A percentile compares a stretch with the other conserved stretches of the same genome.
Evolutionary conservation across 2,888 invertebrate species (phyloP).

Genomic region (Drosophila leonis): DNA sequence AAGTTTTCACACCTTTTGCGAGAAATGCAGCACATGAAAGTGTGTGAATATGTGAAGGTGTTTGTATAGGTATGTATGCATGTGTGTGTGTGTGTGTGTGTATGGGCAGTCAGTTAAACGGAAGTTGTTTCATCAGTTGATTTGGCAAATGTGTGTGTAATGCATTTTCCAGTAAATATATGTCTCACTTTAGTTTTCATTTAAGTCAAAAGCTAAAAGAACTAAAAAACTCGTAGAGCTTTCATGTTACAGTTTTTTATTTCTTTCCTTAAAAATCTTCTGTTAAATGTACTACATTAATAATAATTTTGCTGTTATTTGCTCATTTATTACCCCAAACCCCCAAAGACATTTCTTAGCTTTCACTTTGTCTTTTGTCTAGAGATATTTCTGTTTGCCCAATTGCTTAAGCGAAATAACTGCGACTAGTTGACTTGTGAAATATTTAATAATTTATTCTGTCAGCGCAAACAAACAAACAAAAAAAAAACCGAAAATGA

Average conservation of each 20-base stretch:
- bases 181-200: background rate
- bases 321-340: background rate
- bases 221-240: background rate
- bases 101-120: constrained; percentile 1
- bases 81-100: background rate
- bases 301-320: background rate
- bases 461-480: constrained; percentile 8
- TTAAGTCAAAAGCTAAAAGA: background rate
- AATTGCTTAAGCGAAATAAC: constrained; percentile 4
- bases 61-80: background rate
- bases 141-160: constrained; percentile 14
- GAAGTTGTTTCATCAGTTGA: constrained; percentile 20
- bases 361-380: background rate
- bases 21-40: constrained; percentile 3
- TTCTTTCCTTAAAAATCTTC: background rate
- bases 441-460: constrained; percentile 18
- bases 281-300: background rate
- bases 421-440: background rate
- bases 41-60: background rate
- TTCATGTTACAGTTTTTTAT: background rate
- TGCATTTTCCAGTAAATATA: constrained; percentile 10
- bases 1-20: constrained; percentile 29
- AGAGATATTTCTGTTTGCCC: constrained; percentile 4
- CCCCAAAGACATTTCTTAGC: background rate
- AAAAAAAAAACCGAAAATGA: constrained; percentile 8